These are phyloP conservation scores for Hipparchia semele DNA, from an alignment of 2,888 invertebrate species.

Conservation along the genomic window DNA sequence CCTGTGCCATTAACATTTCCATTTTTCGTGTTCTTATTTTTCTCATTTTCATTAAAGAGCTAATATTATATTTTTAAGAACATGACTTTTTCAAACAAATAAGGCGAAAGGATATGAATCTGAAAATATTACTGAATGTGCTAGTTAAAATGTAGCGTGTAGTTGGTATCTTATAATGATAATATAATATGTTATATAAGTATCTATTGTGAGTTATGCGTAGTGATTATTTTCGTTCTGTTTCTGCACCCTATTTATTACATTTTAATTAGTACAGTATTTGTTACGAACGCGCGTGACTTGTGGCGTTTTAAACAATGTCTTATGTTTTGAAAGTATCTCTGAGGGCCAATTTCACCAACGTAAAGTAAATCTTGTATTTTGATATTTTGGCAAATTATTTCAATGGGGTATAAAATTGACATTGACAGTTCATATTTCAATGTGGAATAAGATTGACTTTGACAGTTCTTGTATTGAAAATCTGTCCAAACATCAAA, in stretches of 20 bases:
- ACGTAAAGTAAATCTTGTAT: too few species aligned
- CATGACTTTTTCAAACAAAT: neutral
- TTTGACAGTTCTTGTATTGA: too few species aligned
- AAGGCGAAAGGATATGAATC: conserved; percentile 46
- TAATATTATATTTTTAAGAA: neutral
- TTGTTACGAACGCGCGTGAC: neutral
- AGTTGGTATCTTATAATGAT: conserved; percentile 44
- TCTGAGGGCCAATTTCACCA: too few species aligned
- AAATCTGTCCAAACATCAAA: neutral
- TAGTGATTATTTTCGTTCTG: conserved; percentile 44
- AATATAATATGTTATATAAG: conserved; percentile 44
- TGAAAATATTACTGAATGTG: conserved; percentile 77
- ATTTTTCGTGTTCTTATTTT: neutral
- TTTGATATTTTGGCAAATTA: too few species aligned
- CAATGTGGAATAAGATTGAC: too few species aligned
- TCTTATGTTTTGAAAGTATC: too few species aligned
- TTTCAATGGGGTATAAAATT: too few species aligned
- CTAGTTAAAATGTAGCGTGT: conserved; percentile 74
- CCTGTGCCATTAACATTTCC: neutral
- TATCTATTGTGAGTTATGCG: conserved; percentile 49
- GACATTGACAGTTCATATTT: too few species aligned
- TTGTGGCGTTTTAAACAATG: neutral
- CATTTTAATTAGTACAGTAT: conserved; percentile 72
- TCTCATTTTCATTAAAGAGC: too few species aligned
- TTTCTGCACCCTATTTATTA: conserved; percentile 56